phyloP scores from a whole-genome alignment of 1,140 invertebrate genomes.

The Zaprionus capensis region DNA sequence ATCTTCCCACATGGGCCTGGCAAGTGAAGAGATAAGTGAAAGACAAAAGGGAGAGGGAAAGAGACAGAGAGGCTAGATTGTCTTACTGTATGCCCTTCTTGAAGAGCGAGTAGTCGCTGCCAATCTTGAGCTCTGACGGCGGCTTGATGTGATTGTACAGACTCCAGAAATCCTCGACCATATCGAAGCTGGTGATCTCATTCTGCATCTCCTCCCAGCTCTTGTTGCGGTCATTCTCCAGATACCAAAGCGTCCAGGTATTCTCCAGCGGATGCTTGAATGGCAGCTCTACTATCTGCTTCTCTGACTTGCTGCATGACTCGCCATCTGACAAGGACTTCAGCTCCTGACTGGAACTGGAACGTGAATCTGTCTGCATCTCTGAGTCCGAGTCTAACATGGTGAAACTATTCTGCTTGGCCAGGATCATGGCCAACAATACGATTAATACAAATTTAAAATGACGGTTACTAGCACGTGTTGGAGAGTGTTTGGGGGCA shows the following conservation, averaged over 20 bases:
- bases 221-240: constrained; percentile 95
- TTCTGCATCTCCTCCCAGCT: constrained; percentile 94
- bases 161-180: constrained; percentile 95
- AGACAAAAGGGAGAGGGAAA: not conserved
- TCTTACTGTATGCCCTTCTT: constrained; percentile 93
- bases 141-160: constrained; percentile 98
- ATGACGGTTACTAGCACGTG: not conserved
- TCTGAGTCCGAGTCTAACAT: constrained; percentile 51
- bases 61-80: not conserved
- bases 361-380: constrained; percentile 30
- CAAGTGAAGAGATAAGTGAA: too few relatives aligned
- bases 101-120: constrained; percentile 98
- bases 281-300: constrained; percentile 11
- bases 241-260: constrained; percentile 99
- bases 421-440: constrained; percentile 40
- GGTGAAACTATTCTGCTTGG: constrained; percentile 51
- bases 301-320: not conserved
- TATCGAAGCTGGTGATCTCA: constrained; percentile 96
- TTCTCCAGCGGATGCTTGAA: constrained; percentile 97
- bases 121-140: constrained; percentile 95
- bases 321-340: constrained; percentile 32
- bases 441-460: constrained; percentile 15
- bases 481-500: not conserved
- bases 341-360: constrained; percentile 38
- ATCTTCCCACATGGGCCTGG: constrained; percentile 99